phyloP scores from a whole-genome alignment of 2,113 vertebrate genomes.

The Brienomyrus brachyistius region DNA sequence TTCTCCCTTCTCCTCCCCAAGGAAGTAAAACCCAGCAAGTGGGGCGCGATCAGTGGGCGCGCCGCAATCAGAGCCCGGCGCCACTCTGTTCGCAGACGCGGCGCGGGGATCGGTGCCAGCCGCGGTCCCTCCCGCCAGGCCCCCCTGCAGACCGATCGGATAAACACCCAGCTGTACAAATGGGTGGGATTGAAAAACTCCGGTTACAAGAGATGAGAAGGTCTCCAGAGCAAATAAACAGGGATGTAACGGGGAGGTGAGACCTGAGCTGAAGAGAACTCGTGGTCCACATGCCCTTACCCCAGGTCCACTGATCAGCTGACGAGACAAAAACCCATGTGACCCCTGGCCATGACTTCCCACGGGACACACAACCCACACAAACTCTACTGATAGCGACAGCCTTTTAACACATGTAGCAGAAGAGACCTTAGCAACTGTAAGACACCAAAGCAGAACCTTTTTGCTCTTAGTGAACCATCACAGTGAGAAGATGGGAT shows the following conservation, averaged over 20 bases:
- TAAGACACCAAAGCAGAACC: neutral
- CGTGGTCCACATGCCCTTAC: neutral
- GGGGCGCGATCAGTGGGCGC: neutral
- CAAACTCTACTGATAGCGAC: neutral
- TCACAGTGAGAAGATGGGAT: neutral
- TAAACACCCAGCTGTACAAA: conserved; percentile 13
- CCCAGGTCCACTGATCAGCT: neutral
- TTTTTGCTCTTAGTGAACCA: neutral
- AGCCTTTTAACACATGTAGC: neutral
- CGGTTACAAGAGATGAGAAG: neutral
- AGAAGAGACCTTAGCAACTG: neutral
- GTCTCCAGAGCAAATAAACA: conserved; percentile 3
- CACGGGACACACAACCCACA: neutral
- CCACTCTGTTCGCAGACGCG: neutral
- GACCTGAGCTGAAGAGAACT: neutral
- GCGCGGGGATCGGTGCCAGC: neutral
- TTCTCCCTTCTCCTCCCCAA: neutral
- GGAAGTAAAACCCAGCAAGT: neutral
- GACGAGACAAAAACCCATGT: neutral
- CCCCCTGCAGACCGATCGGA: neutral
- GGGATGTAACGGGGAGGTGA: neutral
- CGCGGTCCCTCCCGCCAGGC: neutral
- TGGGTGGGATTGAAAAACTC: neutral
- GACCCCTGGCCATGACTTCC: neutral
- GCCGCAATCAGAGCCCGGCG: neutral